These are phyloP conservation scores for Dasypolia templi DNA, from an alignment of 2,888 invertebrate genomes.

Conservation along the genomic window DNA sequence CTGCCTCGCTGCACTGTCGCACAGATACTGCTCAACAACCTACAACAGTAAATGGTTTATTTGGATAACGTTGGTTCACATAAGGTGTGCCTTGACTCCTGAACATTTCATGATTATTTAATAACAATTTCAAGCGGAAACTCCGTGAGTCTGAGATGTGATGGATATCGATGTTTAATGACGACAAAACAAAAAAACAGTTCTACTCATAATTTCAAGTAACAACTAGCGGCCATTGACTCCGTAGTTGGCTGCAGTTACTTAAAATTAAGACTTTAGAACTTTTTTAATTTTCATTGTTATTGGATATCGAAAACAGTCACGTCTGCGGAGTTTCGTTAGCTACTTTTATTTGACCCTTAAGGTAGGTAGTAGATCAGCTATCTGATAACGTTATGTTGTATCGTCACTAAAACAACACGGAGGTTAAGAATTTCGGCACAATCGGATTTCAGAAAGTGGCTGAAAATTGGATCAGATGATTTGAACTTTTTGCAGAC, in stretches of 20 bases:
- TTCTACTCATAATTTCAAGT: background rate
- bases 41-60: slow-evolving; percentile 38
- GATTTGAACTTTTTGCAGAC: background rate
- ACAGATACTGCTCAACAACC: slow-evolving; percentile 25
- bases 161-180: background rate
- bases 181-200: background rate
- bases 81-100: background rate
- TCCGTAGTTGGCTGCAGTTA: background rate
- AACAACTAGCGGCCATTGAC: background rate
- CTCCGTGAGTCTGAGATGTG: background rate
- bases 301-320: background rate
- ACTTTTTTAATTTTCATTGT: background rate
- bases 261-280: background rate
- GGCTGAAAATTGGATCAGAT: background rate
- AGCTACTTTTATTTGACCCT: background rate
- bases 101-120: background rate
- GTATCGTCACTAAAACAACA: background rate
- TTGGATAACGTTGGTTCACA: slow-evolving; percentile 22
- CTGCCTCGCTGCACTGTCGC: slow-evolving; percentile 36
- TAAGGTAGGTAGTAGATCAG: background rate
- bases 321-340: background rate
- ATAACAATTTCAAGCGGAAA: background rate
- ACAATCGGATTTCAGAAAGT: background rate
- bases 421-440: background rate
- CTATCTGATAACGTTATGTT: background rate